Base-by-base conservation (phyloP, 2,113 vertebrate species). In the Pteropus alecto region DNA sequence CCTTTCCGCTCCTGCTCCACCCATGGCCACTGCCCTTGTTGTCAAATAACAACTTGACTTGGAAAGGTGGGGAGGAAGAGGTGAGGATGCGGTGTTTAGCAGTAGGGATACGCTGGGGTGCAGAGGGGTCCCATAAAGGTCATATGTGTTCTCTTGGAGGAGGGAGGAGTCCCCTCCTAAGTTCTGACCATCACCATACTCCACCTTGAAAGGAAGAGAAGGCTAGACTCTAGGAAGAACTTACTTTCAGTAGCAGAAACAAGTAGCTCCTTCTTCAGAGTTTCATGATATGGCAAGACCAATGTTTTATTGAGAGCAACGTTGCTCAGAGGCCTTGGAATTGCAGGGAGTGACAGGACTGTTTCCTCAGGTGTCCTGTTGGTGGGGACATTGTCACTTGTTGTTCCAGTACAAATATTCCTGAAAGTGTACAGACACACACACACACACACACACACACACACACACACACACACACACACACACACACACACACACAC, bases 371-470 rank as follows among this genome's bases (percentile, higher is more conserved):
- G 96, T 96, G 88, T 96, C 97, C 97, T 96, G 97, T 96, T 93
- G 98, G 97, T 97, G 97, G 96, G 97, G 97, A 97, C 97, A 97
- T 93, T 97, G 97, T 93, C 96, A 97, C 94, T 97, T 96, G 70
- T 82, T 92, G 97, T 97, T 96, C n/a, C 48, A 67, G 86, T 63
- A 73, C 43, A 68, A 74, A 92, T 78, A 74, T 61, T 91, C 56
- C 87, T 48, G 73, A 88, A 93, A 70, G 38, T 24, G n/a, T 70
- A 24, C 56, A 11, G 18, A 41, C 71, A 26, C 12, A n/a, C 24
- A 18, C 41, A 48, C 33, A 35, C 28, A 51, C 18, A 35, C 68
- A 3, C 43, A 24, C 38, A 58, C 58, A 74, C 3, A 51, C 22
- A 28, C 68, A 38, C 74, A 16, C n/a, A n/a, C 43, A 24, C 38